Percentiles rank a stretch among this genome's conserved stretches.
Conservation (phyloP, 2,113 vertebrate genomes). For the Brevimyrus niger region DNA sequence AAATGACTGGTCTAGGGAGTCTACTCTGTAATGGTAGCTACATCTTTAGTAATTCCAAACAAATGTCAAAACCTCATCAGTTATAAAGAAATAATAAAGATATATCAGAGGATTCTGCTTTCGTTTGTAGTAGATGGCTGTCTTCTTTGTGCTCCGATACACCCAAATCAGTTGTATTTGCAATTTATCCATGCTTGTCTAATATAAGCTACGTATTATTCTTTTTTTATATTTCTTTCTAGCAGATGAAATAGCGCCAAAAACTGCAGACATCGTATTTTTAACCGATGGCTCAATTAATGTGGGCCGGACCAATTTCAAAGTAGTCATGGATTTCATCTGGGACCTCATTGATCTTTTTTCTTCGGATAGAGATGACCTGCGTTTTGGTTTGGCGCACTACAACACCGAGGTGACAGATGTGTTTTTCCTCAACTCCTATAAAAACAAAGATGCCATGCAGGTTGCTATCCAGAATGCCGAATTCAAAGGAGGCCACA, state of each 20-base stretch:
- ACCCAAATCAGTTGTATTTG: background rate
- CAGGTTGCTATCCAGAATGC: constrained; percentile 63
- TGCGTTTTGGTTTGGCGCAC: constrained; percentile 79
- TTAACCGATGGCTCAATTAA: constrained; percentile 92
- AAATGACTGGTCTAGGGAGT: background rate
- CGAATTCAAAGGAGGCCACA: constrained; percentile 77
- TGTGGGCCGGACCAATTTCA: constrained; percentile 71
- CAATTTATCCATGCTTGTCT: background rate
- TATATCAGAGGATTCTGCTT: background rate
- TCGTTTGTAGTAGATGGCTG: background rate
- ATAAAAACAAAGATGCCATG: constrained; percentile 67
- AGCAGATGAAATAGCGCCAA: constrained; percentile 40
- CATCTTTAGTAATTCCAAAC: background rate
- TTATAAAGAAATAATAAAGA: background rate
- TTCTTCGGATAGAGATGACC: constrained; percentile 66
- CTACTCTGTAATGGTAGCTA: background rate
- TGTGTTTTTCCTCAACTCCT: constrained; percentile 80
- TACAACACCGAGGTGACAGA: constrained; percentile 82
- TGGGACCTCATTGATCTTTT: constrained; percentile 73
- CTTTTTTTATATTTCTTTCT: background rate
- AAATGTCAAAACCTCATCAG: background rate
- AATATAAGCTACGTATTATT: background rate
- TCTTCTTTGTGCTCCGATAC: background rate
- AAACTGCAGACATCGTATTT: constrained; percentile 89
- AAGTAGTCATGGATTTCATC: constrained; percentile 71